Evolutionary conservation across 2,113 vertebrate species (phyloP), one percentile per base, ranked within the genome.

Genomic region (Hippocampus comes): DNA sequence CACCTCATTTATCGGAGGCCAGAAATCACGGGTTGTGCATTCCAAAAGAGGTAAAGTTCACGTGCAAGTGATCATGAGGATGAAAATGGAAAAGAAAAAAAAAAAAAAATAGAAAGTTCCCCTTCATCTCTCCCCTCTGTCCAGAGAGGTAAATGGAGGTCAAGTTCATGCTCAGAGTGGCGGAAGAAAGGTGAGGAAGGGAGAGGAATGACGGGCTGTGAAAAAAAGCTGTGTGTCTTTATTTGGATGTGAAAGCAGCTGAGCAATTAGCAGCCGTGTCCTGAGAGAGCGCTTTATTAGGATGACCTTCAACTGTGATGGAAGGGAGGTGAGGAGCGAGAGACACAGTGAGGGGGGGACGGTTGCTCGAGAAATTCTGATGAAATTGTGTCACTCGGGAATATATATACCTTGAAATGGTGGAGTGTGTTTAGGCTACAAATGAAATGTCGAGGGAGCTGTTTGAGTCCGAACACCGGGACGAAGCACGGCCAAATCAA

Each of bases 261-360:
- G 85, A 84, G 88, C 88, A 91, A 93, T 91, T 91, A 91, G 86
- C 82, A 83, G 85, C 82, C 78, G 68, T 68, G 82, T 89, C 85
- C 80, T 87, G 75, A 5, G 83, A 87, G 84, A 88, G 85, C 82
- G 74, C 79, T 89, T 91, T 87, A 92, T 89, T 87, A 90, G 87
- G 83, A 86, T 88, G 88, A 91, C 89, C 91, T 93, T 92, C 90
- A 91, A 77, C 48, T 72, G 48, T 55, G 71, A 63, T 21, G 55
- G 63, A 67, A 43, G 67, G 66, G 34, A 55, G 23, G 56, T 27
- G 34, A 43, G 20, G 46, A 23, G 53, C 25, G 27, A 56, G 60
- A 17, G 55, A 63, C 51, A 53, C 23, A 42, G 65, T 11, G 67
- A 73, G 56, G 38, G 63, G 63, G 11, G 34, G 57, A 6, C 5